Percentiles rank a stretch among this genome's conserved stretches.
Conservation (phyloP, 2,888 invertebrate species). For the Stenichneumon culpator region DNA sequence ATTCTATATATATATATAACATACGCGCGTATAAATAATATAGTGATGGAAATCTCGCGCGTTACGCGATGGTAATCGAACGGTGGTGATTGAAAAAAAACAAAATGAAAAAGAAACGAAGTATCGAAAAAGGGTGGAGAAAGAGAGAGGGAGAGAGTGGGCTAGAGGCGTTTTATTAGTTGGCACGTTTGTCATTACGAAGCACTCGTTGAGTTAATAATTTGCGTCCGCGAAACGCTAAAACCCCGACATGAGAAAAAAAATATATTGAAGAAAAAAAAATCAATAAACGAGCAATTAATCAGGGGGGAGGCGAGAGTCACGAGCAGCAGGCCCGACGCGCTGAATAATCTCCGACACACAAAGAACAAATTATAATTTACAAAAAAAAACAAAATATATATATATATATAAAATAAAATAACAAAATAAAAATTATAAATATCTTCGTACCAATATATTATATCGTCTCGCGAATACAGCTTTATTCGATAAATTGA, state of each 20-base stretch:
- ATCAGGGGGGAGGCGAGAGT: constrained; percentile 9
- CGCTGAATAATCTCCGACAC: constrained; percentile 44
- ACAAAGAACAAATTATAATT: constrained; percentile 19
- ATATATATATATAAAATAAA: not conserved
- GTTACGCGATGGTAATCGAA: constrained; percentile 13
- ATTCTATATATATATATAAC: constrained; percentile 47
- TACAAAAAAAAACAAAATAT: not conserved
- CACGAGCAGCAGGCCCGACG: constrained; percentile 21
- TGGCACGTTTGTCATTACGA: constrained; percentile 1
- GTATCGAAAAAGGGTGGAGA: not conserved
- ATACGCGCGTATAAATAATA: constrained; percentile 68
- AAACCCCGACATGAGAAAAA: not conserved
- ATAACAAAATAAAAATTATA: not conserved
- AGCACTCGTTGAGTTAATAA: constrained; percentile 17
- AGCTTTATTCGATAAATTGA: constrained; percentile 61
- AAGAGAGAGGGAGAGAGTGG: constrained; percentile 23
- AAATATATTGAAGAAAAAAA: not conserved
- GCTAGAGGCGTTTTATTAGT: constrained; percentile 11
- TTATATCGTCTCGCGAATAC: constrained; percentile 45
- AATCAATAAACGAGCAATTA: constrained; percentile 10
- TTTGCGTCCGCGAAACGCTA: constrained; percentile 36
- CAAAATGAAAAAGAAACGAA: constrained; percentile 17
- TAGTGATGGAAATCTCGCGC: constrained; percentile 32
- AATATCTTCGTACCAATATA: constrained; percentile 41
- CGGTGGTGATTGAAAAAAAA: constrained; percentile 24